These are phyloP conservation scores for Scaptomyza caliginosa DNA, from an alignment of 2,888 invertebrate genomes.

Conservation along the genomic window DNA sequence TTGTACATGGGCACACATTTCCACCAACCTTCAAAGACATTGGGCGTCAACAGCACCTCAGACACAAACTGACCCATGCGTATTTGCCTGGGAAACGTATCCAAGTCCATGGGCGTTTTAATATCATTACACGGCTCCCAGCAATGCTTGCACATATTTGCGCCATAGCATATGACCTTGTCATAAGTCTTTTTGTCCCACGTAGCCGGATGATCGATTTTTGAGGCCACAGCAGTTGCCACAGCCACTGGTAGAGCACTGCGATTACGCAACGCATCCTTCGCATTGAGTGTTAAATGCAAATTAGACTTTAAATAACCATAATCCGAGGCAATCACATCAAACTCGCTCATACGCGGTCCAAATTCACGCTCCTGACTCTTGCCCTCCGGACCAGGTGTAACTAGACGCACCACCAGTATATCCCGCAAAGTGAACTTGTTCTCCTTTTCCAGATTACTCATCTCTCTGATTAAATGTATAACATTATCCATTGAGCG, in stretches of 20 bases:
- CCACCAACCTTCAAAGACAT: constrained; percentile 76
- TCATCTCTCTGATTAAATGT: constrained; percentile 71
- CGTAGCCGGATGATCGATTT: constrained; percentile 81
- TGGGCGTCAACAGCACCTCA: constrained; percentile 57
- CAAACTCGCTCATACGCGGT: constrained; percentile 73
- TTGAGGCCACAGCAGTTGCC: constrained; percentile 76
- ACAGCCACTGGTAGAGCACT: constrained; percentile 80
- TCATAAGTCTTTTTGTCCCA: constrained; percentile 80
- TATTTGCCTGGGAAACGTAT: constrained; percentile 75
- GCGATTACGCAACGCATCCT: constrained; percentile 74
- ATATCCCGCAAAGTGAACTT: constrained; percentile 74
- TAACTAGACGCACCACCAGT: constrained; percentile 69
- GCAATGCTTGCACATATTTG: constrained; percentile 75
- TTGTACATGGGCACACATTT: constrained; percentile 78
- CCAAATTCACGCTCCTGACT: constrained; percentile 68
- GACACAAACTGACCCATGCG: constrained; percentile 79
- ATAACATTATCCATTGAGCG: constrained; percentile 74
- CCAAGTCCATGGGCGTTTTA: constrained; percentile 65
- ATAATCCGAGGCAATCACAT: constrained; percentile 77
- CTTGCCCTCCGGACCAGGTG: constrained; percentile 64
- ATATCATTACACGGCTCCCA: constrained; percentile 74
- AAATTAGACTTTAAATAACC: constrained; percentile 73
- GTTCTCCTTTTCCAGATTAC: constrained; percentile 57
- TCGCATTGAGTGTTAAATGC: constrained; percentile 76
- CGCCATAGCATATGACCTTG: constrained; percentile 80